These are phyloP conservation scores for Andrena praecox DNA, from an alignment of 2,888 invertebrate genomes.

Conservation along the genomic window DNA sequence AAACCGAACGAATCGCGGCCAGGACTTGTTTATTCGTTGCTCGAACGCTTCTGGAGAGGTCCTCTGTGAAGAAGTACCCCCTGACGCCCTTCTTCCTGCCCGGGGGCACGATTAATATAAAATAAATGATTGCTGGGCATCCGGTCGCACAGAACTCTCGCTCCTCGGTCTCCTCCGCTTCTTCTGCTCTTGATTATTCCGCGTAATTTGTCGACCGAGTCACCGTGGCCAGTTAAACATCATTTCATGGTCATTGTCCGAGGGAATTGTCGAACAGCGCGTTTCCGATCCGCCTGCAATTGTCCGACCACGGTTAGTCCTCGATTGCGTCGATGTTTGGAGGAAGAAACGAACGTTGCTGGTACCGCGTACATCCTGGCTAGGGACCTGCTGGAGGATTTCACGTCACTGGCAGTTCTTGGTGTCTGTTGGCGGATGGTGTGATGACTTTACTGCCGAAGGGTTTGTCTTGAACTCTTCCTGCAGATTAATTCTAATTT, in stretches of 20 bases:
- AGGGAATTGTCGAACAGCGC: slow-evolving; percentile 77
- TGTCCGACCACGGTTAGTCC: slow-evolving; percentile 52
- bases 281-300: slow-evolving; percentile 65
- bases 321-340: slow-evolving; percentile 36
- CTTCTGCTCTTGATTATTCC: slow-evolving; percentile 79
- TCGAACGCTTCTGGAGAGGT: slow-evolving; percentile 13
- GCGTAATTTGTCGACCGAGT: slow-evolving; percentile 83
- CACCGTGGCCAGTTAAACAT: slow-evolving; percentile 83
- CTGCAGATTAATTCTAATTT: background rate
- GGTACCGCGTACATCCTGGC: too few relatives aligned
- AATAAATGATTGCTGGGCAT: slow-evolving; percentile 84
- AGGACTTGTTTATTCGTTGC: slow-evolving; percentile 64
- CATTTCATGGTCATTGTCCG: slow-evolving; percentile 84
- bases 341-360: background rate
- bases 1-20: slow-evolving; percentile 68
- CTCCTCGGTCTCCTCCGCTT: slow-evolving; percentile 35
- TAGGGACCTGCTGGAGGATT: background rate
- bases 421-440: background rate
- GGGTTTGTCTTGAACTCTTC: background rate
- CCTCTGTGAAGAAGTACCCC: slow-evolving; percentile 32
- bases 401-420: background rate
- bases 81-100: slow-evolving; percentile 79
- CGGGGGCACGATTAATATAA: slow-evolving; percentile 83
- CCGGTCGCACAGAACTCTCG: slow-evolving; percentile 81
- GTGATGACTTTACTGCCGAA: background rate